phyloP scores from a whole-genome alignment of 2,888 invertebrate species.

The Catocala nupta region DNA sequence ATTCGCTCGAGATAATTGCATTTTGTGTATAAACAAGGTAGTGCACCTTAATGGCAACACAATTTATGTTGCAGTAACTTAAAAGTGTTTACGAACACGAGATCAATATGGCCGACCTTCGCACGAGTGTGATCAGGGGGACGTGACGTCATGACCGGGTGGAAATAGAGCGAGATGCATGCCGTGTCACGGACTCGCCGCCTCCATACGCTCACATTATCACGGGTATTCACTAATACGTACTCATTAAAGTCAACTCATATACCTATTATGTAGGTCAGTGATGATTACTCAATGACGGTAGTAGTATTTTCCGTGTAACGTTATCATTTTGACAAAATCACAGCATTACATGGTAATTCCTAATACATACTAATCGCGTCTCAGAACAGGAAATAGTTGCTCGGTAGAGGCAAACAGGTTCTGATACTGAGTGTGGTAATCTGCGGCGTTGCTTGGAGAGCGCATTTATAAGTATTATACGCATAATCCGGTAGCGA shows the following conservation, averaged over 20 bases:
- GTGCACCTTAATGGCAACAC: slow-evolving; percentile 11
- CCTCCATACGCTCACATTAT: slow-evolving; percentile 13
- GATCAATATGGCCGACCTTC: slow-evolving; percentile 85
- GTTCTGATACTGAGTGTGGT: slow-evolving; percentile 54
- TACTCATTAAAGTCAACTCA: slow-evolving; percentile 15
- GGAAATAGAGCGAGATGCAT: slow-evolving; percentile 74
- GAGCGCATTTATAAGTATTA: slow-evolving; percentile 32
- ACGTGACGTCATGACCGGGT: slow-evolving; percentile 80
- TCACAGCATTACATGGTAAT: slow-evolving; percentile 41
- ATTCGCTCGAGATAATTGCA: slow-evolving; percentile 28
- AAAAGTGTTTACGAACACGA: slow-evolving; percentile 62
- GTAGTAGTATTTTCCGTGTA: slow-evolving; percentile 29
- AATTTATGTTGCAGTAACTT: slow-evolving; percentile 53
- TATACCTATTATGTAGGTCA: slow-evolving; percentile 16
- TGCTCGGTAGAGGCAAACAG: slow-evolving; percentile 58
- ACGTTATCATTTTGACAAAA: slow-evolving; percentile 24
- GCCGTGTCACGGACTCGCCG: slow-evolving; percentile 70
- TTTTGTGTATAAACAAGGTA: slow-evolving; percentile 25
- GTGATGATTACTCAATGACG: slow-evolving; percentile 26
- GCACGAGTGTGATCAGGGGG: slow-evolving; percentile 67
- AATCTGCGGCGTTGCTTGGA: slow-evolving; percentile 39
- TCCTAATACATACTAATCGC: slow-evolving; percentile 44
- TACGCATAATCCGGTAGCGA: slow-evolving; percentile 22
- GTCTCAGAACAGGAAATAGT: slow-evolving; percentile 59
- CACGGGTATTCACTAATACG: slow-evolving; percentile 10